Evolutionary conservation across 2,797 vertebrate species (phyloP).

Genomic region (Danio albolineatus): DNA sequence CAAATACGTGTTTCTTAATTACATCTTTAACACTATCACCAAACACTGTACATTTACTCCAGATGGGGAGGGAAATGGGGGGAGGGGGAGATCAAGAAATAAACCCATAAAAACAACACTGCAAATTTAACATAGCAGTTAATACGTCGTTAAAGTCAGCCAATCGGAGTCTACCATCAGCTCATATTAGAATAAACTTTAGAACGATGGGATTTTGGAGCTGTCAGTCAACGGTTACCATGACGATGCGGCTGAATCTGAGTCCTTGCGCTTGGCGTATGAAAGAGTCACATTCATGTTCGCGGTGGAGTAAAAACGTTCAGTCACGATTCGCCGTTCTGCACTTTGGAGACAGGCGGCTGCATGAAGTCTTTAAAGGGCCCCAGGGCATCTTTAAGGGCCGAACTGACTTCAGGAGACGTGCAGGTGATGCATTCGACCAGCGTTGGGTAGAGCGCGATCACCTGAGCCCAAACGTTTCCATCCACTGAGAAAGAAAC

Average conservation of each 20-base stretch:
- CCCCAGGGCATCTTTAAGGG: constrained; percentile 95
- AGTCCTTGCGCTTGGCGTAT: constrained; percentile 50
- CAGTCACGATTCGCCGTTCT: constrained; percentile 86
- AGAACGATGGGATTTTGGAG: constrained; percentile 58
- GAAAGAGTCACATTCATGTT: constrained; percentile 79
- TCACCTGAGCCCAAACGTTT: constrained; percentile 97
- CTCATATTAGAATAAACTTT: constrained; percentile 76
- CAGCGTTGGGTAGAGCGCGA: constrained; percentile 95
- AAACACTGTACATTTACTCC: constrained; percentile 89
- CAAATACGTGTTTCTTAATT: constrained; percentile 81
- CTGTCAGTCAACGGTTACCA: constrained; percentile 42
- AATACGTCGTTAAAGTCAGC: constrained; percentile 75
- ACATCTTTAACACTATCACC: constrained; percentile 88
- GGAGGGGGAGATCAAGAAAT: constrained; percentile 40
- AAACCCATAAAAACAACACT: constrained; percentile 72
- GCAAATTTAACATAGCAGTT: constrained; percentile 81
- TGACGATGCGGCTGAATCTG: constrained; percentile 48
- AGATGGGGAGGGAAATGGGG: neutral
- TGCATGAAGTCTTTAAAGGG: constrained; percentile 99
- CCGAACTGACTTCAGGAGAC: constrained; percentile 94
- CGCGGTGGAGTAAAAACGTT: constrained; percentile 61
- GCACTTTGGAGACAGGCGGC: constrained; percentile 92
- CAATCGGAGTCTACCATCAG: constrained; percentile 75
- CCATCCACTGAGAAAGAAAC: constrained; percentile 86
- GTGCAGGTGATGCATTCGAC: constrained; percentile 98